Conservation (phyloP, 2,113 vertebrate genomes). For the Fregetta grallaria region DNA sequence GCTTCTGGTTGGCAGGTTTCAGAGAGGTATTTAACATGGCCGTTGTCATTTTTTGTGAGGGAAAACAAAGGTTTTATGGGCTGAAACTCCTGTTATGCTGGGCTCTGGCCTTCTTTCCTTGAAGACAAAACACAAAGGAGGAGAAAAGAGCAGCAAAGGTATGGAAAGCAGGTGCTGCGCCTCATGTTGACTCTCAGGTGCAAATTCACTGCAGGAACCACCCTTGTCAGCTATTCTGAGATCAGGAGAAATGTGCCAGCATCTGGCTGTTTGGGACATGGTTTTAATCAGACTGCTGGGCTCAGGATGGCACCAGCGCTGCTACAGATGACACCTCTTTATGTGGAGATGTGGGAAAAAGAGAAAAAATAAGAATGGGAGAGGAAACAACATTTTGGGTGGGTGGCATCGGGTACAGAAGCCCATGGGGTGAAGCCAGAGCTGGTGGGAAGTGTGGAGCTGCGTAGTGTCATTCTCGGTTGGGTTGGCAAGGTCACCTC, state of each 20-base stretch:
- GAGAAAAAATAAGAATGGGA: neutral
- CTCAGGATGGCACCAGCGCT: neutral
- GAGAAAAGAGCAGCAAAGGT: neutral
- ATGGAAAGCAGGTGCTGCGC: neutral
- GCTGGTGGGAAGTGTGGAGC: neutral
- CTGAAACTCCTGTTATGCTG: neutral
- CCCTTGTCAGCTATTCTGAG: neutral
- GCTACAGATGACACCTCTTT: neutral
- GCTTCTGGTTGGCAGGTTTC: neutral
- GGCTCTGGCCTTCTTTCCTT: neutral
- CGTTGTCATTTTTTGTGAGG: neutral
- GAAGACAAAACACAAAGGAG: neutral
- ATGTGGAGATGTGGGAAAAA: neutral
- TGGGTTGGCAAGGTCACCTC: neutral
- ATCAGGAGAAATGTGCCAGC: neutral
- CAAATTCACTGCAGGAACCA: neutral
- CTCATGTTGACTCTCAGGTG: neutral
- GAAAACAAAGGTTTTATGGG: neutral
- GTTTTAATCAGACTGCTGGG: neutral
- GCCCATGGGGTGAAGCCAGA: neutral
- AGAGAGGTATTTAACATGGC: neutral
- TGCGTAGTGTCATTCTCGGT: rapidly evolving
- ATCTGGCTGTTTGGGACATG: neutral
- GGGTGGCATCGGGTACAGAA: neutral
- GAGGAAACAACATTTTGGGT: neutral